Conservation (phyloP, 2,888 invertebrate genomes). For the Adelphocoris suturalis region DNA sequence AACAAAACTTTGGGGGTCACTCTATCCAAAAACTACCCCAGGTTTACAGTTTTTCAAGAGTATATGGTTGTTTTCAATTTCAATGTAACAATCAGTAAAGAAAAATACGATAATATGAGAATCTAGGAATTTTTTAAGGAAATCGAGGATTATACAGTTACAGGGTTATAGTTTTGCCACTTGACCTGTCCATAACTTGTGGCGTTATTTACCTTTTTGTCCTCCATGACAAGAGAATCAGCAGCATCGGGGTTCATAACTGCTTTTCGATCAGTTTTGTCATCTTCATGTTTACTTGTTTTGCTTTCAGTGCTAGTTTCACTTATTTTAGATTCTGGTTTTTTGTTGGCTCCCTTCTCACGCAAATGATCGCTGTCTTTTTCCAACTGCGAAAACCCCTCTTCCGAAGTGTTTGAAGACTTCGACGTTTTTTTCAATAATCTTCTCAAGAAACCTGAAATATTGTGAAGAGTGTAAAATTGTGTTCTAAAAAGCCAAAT, state of each 20-base stretch:
- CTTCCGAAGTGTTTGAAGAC: slow-evolving; percentile 81
- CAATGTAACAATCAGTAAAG: no score
- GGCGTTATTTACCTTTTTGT: background rate
- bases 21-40: no score
- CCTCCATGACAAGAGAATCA: background rate
- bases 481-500: no score
- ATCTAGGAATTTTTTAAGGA: no score
- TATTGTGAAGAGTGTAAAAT: background rate
- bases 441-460: slow-evolving; percentile 51
- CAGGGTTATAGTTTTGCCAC: no score
- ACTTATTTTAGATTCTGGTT: background rate
- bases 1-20: no score
- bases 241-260: background rate
- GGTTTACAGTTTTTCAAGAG: no score
- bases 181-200: no score
- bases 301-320: background rate
- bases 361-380: slow-evolving; percentile 75
- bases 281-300: background rate
- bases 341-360: slow-evolving; percentile 1
- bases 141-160: no score
- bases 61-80: no score
- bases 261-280: background rate
- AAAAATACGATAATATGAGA: no score
- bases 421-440: slow-evolving; percentile 78
- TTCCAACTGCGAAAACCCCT: slow-evolving; percentile 80